Evolutionary conservation across 2,888 invertebrate species (phyloP).

Genomic region (Melieria omissa): DNA sequence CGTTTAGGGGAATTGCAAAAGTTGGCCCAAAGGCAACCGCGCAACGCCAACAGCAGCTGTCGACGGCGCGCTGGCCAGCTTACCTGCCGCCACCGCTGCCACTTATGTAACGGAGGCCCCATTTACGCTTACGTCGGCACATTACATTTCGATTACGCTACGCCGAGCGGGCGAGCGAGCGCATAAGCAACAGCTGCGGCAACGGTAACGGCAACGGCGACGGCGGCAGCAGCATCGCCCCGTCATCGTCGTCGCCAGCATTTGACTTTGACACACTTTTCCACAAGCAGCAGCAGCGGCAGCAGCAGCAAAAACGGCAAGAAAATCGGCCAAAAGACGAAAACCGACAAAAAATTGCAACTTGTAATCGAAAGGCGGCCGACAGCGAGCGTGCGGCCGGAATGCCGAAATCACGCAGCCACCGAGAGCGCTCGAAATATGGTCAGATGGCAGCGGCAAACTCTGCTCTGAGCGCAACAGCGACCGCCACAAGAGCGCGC

Average conservation of each 20-base stretch:
- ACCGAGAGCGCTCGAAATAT: constrained; percentile 1
- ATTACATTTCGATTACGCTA: too few relatives aligned
- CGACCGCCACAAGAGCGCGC: too few relatives aligned
- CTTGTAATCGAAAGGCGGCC: neutral
- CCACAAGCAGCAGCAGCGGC: constrained; percentile 13
- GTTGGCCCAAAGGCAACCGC: neutral
- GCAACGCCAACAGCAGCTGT: neutral
- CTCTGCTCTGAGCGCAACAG: too few relatives aligned
- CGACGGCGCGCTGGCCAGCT: constrained; percentile 8
- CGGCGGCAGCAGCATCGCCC: neutral
- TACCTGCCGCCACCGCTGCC: constrained; percentile 2
- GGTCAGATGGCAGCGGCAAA: too few relatives aligned
- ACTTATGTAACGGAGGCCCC: constrained; percentile 29
- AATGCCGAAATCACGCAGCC: neutral
- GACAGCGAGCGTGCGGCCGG: too few relatives aligned
- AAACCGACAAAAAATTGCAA: constrained; percentile 4
- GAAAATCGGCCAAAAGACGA: neutral
- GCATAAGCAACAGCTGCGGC: neutral
- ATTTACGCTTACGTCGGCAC: neutral
- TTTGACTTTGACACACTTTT: constrained; percentile 65
- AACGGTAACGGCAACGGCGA: neutral
- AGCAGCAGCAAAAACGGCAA: neutral
- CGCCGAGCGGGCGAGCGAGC: too few relatives aligned
- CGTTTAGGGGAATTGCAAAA: neutral
- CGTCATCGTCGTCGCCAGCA: constrained; percentile 35